Evolutionary conservation across 2,888 invertebrate species (phyloP).

Genomic region (Andricus curvator): DNA sequence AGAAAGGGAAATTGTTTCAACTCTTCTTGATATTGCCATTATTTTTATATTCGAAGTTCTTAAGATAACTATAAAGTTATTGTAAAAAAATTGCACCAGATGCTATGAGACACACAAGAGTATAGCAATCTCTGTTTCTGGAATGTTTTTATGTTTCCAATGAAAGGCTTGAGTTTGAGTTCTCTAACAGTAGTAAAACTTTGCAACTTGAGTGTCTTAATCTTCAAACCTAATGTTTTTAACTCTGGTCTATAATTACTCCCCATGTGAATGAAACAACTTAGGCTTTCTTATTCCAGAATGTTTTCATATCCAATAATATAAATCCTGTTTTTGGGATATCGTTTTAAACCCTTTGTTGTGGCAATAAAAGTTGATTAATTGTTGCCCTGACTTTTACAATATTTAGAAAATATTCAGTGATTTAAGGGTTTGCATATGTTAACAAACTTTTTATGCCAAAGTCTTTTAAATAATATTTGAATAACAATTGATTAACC

Average conservation of each 20-base stretch:
- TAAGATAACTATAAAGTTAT: background rate
- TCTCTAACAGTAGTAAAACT: conserved; percentile 22
- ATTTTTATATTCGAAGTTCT: background rate
- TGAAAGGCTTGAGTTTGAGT: conserved; percentile 32
- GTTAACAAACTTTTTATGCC: no score
- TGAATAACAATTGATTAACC: no score
- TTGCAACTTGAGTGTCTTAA: conserved; percentile 24
- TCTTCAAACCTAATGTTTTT: conserved; percentile 15
- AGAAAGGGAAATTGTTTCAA: background rate
- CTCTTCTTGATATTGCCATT: background rate
- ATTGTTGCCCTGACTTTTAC: background rate
- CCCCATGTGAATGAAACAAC: background rate
- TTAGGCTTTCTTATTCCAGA: no score
- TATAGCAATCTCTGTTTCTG: background rate
- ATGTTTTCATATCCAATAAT: no score
- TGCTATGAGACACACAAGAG: background rate
- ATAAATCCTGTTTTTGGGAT: background rate
- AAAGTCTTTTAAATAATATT: no score
- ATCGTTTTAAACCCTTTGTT: background rate
- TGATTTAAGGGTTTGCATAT: background rate
- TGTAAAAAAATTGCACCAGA: background rate
- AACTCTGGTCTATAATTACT: conserved; percentile 5
- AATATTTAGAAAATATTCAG: conserved; percentile 2
- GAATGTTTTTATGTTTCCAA: conserved; percentile 33
- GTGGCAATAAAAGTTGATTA: background rate